Evolutionary conservation across 2,113 vertebrate species (phyloP), one percentile per base, ranked within the genome.

Genomic region (Camelus bactrianus): DNA sequence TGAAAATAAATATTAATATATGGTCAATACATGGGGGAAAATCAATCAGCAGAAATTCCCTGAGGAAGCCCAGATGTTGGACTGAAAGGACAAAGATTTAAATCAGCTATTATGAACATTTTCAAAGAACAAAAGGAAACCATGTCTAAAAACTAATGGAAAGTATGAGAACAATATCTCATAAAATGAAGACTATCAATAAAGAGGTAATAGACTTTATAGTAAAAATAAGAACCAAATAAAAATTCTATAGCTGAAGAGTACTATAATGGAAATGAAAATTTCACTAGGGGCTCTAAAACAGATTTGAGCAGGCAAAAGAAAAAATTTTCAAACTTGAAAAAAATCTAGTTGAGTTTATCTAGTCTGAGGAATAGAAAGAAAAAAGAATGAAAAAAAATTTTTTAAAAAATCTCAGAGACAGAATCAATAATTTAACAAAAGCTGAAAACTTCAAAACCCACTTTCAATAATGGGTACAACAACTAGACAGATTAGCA

Each of bases 1-100:
- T 56, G 48, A 95, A 87, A 65, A 90, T 75, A 94, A 84, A 69
- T 84, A 77, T 20, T 32, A 50, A 77, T 17, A 79, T 28, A 70
- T 46, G 26, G 24, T 70, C 62, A 91, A 70, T 62, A 62, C 1
- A 15, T 15, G 38, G 54, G 7, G 24, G 24, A 30, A 92, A 85
- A 76, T 8, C 65, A 72, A 80, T 64, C 35, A 87, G 8, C 16
- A 64, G 46, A 81, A 87, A 95, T 30, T 73, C 46, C 20, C 54
- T 19, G 17, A 87, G 94, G 30, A 87, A 92, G 75, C 52, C 75
- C 65, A 48, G 65, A 92, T 26, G 17, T 24, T 86, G 46, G 22
- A 56, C 28, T 73, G 24, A 48, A 92, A 92, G 13, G 46, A 73
- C 35, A 73, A 79, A 85, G n/a, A 65, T 35, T 81, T 92, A 48